Evolutionary conservation across 2,888 invertebrate species (phyloP).

Genomic region (Thereva nobilitata): DNA sequence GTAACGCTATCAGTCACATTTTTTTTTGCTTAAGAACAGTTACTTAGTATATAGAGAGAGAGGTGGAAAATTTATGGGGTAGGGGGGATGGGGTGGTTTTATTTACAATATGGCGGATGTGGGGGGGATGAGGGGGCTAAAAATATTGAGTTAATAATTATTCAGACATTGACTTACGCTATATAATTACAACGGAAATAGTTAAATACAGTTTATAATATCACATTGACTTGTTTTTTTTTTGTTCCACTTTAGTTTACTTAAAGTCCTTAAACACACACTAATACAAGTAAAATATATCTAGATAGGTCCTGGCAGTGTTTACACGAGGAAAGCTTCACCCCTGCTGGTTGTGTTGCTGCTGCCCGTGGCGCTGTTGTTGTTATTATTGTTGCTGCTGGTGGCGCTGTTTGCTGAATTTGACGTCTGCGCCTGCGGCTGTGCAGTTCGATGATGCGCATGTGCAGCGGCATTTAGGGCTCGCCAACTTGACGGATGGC

Average conservation of each 20-base stretch:
- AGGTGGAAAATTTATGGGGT: too few relatives aligned
- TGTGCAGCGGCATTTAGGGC: constrained; percentile 29
- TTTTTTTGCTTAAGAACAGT: constrained; percentile 5
- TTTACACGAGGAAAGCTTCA: constrained; percentile 57
- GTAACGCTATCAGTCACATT: constrained; percentile 33
- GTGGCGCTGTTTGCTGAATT: constrained; percentile 42
- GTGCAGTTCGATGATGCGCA: constrained; percentile 42
- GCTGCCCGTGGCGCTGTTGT: constrained; percentile 42
- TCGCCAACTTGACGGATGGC: constrained; percentile 39
- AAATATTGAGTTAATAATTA: too few relatives aligned
- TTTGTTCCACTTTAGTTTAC: neutral
- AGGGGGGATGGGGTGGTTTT: too few relatives aligned
- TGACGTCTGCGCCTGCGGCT: constrained; percentile 43
- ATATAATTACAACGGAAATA: too few relatives aligned
- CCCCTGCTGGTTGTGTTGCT: constrained; percentile 49
- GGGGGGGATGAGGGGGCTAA: too few relatives aligned
- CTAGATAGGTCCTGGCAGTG: constrained; percentile 6
- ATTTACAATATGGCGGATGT: too few relatives aligned
- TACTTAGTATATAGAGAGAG: neutral
- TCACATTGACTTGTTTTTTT: constrained; percentile 33
- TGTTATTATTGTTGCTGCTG: constrained; percentile 40
- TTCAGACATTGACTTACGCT: too few relatives aligned
- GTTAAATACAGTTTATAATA: constrained; percentile 26
- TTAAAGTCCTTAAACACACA: neutral
- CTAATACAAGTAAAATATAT: neutral